Conservation (phyloP, 2,113 vertebrate species). For the Antennarius striatus region DNA sequence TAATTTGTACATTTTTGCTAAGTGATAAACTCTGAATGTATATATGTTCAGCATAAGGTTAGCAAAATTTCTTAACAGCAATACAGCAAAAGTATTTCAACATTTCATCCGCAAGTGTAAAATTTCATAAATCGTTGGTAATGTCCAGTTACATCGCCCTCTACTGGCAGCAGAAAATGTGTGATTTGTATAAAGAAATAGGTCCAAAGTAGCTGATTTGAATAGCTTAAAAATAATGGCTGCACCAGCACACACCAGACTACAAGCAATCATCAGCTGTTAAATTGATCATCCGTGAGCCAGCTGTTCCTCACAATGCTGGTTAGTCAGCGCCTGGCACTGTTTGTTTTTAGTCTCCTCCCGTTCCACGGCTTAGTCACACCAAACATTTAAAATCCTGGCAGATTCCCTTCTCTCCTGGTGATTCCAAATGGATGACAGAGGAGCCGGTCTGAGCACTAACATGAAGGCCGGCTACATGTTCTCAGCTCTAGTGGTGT, state of each 20-base stretch:
- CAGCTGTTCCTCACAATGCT: neutral
- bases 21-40: too few species aligned
- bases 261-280: neutral
- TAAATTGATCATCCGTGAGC: neutral
- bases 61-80: too few species aligned
- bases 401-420: neutral
- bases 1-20: too few species aligned
- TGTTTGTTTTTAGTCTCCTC: neutral
- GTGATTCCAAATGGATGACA: neutral
- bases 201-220: neutral
- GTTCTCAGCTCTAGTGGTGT: slow-evolving; percentile 23
- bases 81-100: too few species aligned
- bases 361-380: neutral
- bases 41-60: too few species aligned
- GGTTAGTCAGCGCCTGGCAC: neutral
- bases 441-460: slow-evolving; percentile 5
- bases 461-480: slow-evolving; percentile 31
- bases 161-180: neutral
- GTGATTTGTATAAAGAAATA: neutral
- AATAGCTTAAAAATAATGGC: too few species aligned
- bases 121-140: too few species aligned
- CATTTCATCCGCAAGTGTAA: too few species aligned
- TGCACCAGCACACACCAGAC: neutral
- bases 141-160: too few species aligned
- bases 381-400: neutral